Base-by-base conservation (phyloP, 2,797 vertebrate genomes). In the Pantherophis alleghaniensis region DNA sequence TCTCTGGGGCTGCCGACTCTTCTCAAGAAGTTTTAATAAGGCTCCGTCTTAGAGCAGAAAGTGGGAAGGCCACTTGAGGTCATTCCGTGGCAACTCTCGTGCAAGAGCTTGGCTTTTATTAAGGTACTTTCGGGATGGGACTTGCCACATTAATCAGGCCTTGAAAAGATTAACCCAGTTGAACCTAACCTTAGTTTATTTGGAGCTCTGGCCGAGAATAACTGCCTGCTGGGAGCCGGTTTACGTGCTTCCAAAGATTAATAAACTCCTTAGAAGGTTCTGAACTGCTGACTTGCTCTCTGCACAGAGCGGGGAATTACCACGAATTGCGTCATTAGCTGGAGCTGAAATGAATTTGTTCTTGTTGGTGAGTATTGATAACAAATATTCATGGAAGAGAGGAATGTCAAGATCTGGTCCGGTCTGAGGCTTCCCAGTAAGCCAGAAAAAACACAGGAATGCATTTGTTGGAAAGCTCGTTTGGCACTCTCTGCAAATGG, bases 371-470 rank as follows among this genome's bases (percentile, higher is more conserved):
- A 37, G 24, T 4, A 9, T 37, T 37, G 7, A 32, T 53, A 6
- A 47, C 37, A 55, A 55, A 32, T 32, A 22, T 69, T 66, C 28
- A 12, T 24, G 37, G 74, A 83, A 47, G 1, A 47, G 20, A 47
- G 37, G 37, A 83, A 83, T 83, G 74, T 24, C 42, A 83, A 9
- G 37, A 47, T 47, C 20, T 1, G 42, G 74, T 37, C 74, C 42
- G 47, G 37, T 22, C 74, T 12, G 74, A 83, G 74, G 74, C 74
- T 83, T 83, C 22, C 10, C 74, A 47, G 22, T 83, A 83, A 83
- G 74, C 74, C 20, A 83, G 74, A 12, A 83, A 83, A 47, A 83
- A 83, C 74, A 83, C 74, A 47, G 74, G 74, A 83, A 83, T 83
- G 74, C 10, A 12, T 24, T 83, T 12, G 74, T 47, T 83, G 74